These are phyloP conservation scores for Capitella teleta DNA, from an alignment of 1,140 invertebrate species.

Conservation along the genomic window DNA sequence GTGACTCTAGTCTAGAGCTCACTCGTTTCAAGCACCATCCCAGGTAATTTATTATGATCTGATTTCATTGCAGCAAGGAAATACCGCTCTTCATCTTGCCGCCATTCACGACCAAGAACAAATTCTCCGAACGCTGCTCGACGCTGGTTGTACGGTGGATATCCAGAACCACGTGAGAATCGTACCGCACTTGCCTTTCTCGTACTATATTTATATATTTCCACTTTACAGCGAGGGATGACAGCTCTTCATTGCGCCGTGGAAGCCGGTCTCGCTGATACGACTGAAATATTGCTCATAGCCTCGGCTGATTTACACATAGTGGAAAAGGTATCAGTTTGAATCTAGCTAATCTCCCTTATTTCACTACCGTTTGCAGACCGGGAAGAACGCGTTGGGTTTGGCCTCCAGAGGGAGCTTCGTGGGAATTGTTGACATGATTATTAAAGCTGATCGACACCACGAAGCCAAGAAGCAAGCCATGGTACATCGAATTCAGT, in stretches of 20 bases:
- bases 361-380: slow-evolving; percentile 27
- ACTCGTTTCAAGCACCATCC: no score
- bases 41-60: no score
- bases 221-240: no score
- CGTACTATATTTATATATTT: no score
- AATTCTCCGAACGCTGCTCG: slow-evolving; percentile 58
- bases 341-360: background rate
- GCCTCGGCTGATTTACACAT: no score
- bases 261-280: background rate
- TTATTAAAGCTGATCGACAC: slow-evolving; percentile 56
- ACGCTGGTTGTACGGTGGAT: slow-evolving; percentile 59
- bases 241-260: background rate
- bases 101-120: slow-evolving; percentile 59
- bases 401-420: slow-evolving; percentile 67
- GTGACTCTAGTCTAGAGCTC: no score
- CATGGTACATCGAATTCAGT: slow-evolving; percentile 4
- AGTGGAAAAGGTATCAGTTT: background rate
- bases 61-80: slow-evolving; percentile 57
- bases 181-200: background rate
- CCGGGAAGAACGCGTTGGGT: slow-evolving; percentile 56
- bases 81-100: slow-evolving; percentile 63
- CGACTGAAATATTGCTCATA: background rate
- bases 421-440: slow-evolving; percentile 71
- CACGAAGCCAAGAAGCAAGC: slow-evolving; percentile 7
- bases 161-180: slow-evolving; percentile 58